Evolutionary conservation across 2,113 vertebrate genomes (phyloP).

Genomic region (Ariopsis seemanni): DNA sequence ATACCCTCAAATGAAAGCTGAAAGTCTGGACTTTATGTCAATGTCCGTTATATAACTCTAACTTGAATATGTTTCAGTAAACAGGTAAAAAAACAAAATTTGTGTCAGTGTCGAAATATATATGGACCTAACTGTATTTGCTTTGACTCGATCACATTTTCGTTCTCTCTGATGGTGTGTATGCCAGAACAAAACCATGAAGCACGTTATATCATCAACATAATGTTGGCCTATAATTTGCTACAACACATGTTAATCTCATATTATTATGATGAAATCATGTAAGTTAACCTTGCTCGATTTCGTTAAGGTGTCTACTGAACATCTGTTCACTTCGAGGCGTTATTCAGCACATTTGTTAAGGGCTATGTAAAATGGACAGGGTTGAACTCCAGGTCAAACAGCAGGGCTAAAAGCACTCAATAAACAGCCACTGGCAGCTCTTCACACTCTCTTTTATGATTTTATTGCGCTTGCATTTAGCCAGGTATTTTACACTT

Average conservation of each 20-base stretch:
- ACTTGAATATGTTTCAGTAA: too few species aligned
- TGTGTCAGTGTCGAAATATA: too few species aligned
- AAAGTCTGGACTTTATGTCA: too few species aligned
- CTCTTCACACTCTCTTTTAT: slow-evolving; percentile 50
- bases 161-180: neutral
- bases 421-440: slow-evolving; percentile 30
- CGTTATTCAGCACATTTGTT: slow-evolving; percentile 48
- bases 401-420: slow-evolving; percentile 53
- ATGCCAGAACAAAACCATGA: too few species aligned
- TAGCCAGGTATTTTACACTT: slow-evolving; percentile 49
- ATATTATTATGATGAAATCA: slow-evolving; percentile 21
- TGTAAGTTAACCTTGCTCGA: neutral
- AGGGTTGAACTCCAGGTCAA: slow-evolving; percentile 56
- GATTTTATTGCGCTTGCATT: slow-evolving; percentile 58
- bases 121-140: too few species aligned
- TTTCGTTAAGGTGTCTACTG: neutral
- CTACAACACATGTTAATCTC: neutral
- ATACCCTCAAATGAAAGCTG: too few species aligned
- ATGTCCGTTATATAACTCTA: too few species aligned
- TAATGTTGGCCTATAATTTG: neutral
- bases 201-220: neutral
- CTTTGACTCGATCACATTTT: neutral
- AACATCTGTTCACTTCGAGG: slow-evolving; percentile 60
- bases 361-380: slow-evolving; percentile 27
- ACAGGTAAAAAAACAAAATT: too few species aligned